phyloP scores from a whole-genome alignment of 1,140 invertebrate species.

The Camponotus vicinus region DNA sequence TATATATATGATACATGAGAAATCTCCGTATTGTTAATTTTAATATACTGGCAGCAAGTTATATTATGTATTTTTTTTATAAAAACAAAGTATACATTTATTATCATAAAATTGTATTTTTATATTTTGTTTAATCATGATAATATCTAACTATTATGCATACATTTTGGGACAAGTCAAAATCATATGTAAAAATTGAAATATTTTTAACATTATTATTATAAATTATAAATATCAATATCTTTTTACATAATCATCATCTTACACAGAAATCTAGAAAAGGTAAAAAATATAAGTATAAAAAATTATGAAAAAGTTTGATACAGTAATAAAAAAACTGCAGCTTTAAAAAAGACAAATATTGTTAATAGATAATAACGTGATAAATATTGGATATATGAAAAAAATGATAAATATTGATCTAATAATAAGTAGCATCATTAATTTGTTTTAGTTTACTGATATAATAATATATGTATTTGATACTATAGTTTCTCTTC shows the following conservation, averaged over 20 bases:
- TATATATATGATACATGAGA: neutral
- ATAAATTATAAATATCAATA: conserved; percentile 9
- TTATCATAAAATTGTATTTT: conserved; percentile 34
- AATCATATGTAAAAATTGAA: too few relatives aligned
- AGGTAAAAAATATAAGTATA: too few relatives aligned
- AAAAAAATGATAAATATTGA: conserved; percentile 13
- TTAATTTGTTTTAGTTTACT: conserved; percentile 35
- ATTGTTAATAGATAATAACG: too few relatives aligned
- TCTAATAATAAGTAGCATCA: conserved; percentile 23
- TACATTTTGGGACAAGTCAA: neutral
- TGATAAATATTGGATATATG: conserved; percentile 17
- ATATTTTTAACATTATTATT: conserved; percentile 17
- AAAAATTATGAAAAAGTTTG: conserved; percentile 39
- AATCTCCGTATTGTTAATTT: conserved; percentile 42
- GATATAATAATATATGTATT: neutral
- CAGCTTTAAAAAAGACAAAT: conserved; percentile 27
- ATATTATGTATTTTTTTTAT: conserved; percentile 44
- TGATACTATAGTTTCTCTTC: neutral
- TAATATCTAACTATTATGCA: conserved; percentile 12
- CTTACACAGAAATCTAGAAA: neutral
- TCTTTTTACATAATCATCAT: neutral
- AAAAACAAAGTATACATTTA: conserved; percentile 13
- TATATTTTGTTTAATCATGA: conserved; percentile 28
- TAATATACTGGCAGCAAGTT: conserved; percentile 43
- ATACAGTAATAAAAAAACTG: conserved; percentile 43